phyloP scores from a whole-genome alignment of 2,797 vertebrate genomes.

The Poecilia wingei region DNA sequence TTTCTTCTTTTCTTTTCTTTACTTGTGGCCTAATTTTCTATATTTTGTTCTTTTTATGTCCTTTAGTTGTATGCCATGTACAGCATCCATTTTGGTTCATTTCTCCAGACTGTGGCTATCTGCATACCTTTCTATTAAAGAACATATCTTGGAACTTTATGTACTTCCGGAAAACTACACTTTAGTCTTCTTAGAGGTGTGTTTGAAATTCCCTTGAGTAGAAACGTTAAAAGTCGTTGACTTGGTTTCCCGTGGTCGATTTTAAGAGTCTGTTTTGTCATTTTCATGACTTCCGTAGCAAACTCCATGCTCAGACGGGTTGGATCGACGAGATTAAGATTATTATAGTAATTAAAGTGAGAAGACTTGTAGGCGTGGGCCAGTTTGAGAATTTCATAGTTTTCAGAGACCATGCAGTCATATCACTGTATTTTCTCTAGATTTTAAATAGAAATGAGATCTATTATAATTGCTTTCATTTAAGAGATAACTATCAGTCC shows the following conservation, averaged over 20 bases:
- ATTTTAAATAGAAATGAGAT: too few species aligned
- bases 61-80: conserved; percentile 82
- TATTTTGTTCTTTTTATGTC: conserved; percentile 76
- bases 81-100: conserved; percentile 70
- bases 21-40: conserved; percentile 69
- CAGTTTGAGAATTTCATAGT: neutral
- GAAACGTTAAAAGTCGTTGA: conserved; percentile 21
- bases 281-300: conserved; percentile 61
- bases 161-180: conserved; percentile 26
- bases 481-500: neutral
- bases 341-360: neutral
- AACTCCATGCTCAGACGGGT: conserved; percentile 66
- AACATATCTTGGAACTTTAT: conserved; percentile 57
- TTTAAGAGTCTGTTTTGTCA: conserved; percentile 80
- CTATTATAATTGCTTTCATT: neutral
- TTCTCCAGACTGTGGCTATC: conserved; percentile 70
- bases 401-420: neutral
- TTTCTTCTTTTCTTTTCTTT: conserved; percentile 44
- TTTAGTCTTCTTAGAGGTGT: conserved; percentile 34
- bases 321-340: neutral
- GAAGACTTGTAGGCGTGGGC: neutral
- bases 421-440: neutral
- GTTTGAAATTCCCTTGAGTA: conserved; percentile 21
- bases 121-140: conserved; percentile 51
- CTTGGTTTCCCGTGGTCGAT: neutral